Conservation (phyloP, 2,797 vertebrate genomes). For the Lateolabrax maculatus region DNA sequence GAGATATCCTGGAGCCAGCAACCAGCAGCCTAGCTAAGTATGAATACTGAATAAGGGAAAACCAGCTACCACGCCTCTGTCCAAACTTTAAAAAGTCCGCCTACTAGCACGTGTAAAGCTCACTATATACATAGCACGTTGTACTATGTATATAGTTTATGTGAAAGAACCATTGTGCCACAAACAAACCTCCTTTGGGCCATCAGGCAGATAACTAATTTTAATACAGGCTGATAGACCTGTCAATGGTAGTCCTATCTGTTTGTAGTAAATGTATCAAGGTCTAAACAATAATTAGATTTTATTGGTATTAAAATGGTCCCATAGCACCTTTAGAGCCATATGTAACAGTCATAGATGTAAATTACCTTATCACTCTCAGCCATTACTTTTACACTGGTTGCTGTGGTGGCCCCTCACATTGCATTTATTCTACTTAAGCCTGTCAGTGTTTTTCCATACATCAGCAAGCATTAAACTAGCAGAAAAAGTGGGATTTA, state of each 20-base stretch:
- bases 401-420: neutral
- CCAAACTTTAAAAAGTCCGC: too few relatives aligned
- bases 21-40: too few relatives aligned
- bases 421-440: slow-evolving; percentile 22
- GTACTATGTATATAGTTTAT: too few relatives aligned
- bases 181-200: neutral
- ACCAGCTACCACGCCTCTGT: too few relatives aligned
- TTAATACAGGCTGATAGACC: neutral
- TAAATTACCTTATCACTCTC: neutral
- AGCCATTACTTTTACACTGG: neutral
- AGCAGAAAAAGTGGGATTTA: slow-evolving; percentile 17
- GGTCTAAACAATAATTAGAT: neutral
- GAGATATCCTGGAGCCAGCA: neutral
- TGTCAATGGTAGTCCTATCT: neutral
- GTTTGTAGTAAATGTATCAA: neutral
- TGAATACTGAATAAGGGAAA: neutral
- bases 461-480: slow-evolving; percentile 32
- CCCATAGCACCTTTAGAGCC: neutral
- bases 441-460: slow-evolving; percentile 24
- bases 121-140: too few relatives aligned
- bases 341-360: neutral
- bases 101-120: too few relatives aligned
- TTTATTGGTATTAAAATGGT: neutral
- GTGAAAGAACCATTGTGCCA: neutral
- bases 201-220: neutral